Percentiles rank a stretch among this genome's conserved stretches.
Conservation (phyloP, 1,140 invertebrate genomes). For the Drosophila quadrilineata region DNA sequence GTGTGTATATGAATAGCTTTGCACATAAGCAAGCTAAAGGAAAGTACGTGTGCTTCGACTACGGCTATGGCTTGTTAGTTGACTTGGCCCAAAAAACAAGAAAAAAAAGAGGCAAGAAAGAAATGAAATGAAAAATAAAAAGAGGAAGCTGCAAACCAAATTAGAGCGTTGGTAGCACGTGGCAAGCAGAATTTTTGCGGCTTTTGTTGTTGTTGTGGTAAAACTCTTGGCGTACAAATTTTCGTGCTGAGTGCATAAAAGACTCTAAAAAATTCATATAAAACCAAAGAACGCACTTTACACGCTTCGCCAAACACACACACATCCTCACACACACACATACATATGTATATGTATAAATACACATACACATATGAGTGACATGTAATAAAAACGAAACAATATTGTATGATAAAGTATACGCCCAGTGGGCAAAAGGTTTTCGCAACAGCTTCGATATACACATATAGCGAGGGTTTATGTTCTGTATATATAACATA, state of each 20-base stretch:
- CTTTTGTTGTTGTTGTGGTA: slow-evolving; percentile 41
- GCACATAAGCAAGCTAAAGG: slow-evolving; percentile 47
- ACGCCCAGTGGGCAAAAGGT: slow-evolving; percentile 71
- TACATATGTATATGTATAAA: slow-evolving; percentile 39
- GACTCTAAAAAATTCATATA: slow-evolving; percentile 79
- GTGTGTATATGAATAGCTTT: slow-evolving; percentile 43
- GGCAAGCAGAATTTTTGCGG: slow-evolving; percentile 44
- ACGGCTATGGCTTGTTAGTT: slow-evolving; percentile 61
- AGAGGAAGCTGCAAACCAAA: slow-evolving; percentile 53
- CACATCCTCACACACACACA: slow-evolving; percentile 32
- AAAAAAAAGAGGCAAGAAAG: too few species aligned
- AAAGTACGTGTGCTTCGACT: slow-evolving; percentile 53
- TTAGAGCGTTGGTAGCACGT: slow-evolving; percentile 63
- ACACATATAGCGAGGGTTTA: slow-evolving; percentile 11
- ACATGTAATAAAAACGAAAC: slow-evolving; percentile 79
- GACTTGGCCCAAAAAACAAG: slow-evolving; percentile 20
- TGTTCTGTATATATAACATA: slow-evolving; percentile 42
- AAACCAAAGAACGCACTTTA: slow-evolving; percentile 78
- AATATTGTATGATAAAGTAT: slow-evolving; percentile 79
- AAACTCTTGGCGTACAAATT: slow-evolving; percentile 75
- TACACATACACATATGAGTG: slow-evolving; percentile 65
- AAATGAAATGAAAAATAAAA: too few species aligned
- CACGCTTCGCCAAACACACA: slow-evolving; percentile 48
- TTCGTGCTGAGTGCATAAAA: slow-evolving; percentile 76
- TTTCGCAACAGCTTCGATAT: slow-evolving; percentile 22